These are phyloP conservation scores for Conus canariensis DNA, from an alignment of 2,888 invertebrate genomes.

Conservation along the genomic window DNA sequence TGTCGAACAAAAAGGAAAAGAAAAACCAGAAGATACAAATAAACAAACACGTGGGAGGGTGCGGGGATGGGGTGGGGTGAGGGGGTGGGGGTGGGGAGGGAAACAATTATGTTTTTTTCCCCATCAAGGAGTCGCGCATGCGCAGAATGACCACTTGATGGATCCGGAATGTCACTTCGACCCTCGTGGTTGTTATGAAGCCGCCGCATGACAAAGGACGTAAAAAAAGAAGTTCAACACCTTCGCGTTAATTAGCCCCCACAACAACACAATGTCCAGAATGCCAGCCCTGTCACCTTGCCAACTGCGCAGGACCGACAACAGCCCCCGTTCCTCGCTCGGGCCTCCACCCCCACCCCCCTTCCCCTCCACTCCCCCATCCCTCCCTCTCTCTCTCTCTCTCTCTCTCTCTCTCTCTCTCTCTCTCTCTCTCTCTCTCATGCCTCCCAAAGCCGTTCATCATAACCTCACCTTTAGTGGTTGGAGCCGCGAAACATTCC, in stretches of 20 bases:
- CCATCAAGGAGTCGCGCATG: not conserved
- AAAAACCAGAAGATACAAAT: too few relatives aligned
- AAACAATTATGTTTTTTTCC: not conserved
- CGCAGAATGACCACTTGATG: not conserved
- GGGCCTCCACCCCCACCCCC: not conserved
- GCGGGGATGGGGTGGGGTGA: too few relatives aligned
- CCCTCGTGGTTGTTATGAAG: not conserved
- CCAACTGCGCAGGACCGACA: constrained; percentile 13
- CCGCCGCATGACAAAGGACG: not conserved
- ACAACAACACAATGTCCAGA: not conserved
- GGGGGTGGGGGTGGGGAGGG: too few relatives aligned
- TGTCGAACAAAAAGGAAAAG: too few relatives aligned
- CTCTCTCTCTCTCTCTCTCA: too few relatives aligned
- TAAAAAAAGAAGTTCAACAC: not conserved
- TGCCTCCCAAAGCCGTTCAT: not conserved
- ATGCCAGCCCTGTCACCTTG: not conserved
- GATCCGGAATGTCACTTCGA: not conserved
- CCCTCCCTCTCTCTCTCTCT: too few relatives aligned
- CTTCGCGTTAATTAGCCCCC: not conserved
- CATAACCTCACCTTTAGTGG: not conserved
- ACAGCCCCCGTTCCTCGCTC: not conserved
- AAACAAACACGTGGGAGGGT: too few relatives aligned
- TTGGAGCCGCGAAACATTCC: not conserved
- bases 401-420: too few relatives aligned
- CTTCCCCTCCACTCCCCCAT: too few relatives aligned